phyloP scores from a whole-genome alignment of 2,113 vertebrate genomes.

The Rana temporaria region DNA sequence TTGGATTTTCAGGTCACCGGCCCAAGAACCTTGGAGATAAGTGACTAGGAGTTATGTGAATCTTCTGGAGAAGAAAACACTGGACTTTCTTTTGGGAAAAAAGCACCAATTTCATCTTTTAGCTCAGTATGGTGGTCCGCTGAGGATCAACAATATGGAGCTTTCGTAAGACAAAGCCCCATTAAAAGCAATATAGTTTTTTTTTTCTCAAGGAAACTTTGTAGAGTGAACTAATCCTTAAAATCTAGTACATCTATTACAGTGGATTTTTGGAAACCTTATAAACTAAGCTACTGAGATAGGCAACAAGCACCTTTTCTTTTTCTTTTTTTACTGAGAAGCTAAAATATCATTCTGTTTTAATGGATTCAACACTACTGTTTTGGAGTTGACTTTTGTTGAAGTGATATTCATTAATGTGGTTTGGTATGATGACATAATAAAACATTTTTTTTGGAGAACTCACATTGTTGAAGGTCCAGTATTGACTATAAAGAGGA shows the following conservation, averaged over 20 bases:
- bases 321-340: constrained; percentile 37
- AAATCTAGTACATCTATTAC: constrained; percentile 55
- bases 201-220: constrained; percentile 17
- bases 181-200: constrained; percentile 50
- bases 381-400: constrained; percentile 9
- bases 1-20: constrained; percentile 24
- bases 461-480: background rate
- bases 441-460: background rate
- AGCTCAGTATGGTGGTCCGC: constrained; percentile 15
- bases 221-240: constrained; percentile 7
- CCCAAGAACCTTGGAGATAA: constrained; percentile 9
- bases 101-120: constrained; percentile 2
- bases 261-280: constrained; percentile 68
- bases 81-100: background rate
- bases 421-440: background rate
- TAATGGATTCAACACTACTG: constrained; percentile 21
- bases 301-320: constrained; percentile 57
- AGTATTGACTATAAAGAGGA: background rate
- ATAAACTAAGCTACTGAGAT: constrained; percentile 65
- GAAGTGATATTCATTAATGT: background rate
- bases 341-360: constrained; percentile 3
- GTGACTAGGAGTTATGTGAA: background rate
- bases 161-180: background rate
- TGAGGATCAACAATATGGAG: background rate
- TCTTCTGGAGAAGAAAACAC: background rate